phyloP scores from a whole-genome alignment of 1,140 invertebrate species.

The Thalassaphorura encarpata region DNA sequence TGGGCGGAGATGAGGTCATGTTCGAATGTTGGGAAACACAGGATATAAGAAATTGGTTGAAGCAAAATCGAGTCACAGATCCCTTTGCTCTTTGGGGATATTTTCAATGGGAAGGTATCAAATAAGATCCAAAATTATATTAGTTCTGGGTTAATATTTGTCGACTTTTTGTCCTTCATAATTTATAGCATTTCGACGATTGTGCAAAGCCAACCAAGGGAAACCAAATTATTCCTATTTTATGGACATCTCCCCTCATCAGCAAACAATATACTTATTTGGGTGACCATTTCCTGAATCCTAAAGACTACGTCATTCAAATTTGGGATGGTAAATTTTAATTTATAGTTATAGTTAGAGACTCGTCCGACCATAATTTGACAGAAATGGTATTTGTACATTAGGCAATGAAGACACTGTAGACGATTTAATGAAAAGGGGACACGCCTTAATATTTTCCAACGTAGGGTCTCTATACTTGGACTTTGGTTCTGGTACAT shows the following conservation, averaged over 20 bases:
- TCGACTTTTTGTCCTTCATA: background rate
- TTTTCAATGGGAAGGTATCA: background rate
- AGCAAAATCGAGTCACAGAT: background rate
- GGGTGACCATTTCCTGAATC: too few relatives aligned
- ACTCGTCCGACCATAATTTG: constrained; percentile 47
- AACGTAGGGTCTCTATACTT: constrained; percentile 35
- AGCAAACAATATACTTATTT: constrained; percentile 46
- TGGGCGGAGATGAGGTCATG: constrained; percentile 37
- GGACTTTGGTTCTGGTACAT: constrained; percentile 32
- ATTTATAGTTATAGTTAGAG: too few relatives aligned
- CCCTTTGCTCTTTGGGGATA: background rate
- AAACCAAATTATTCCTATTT: constrained; percentile 41
- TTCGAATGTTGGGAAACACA: constrained; percentile 34
- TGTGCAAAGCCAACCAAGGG: background rate
- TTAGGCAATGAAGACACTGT: constrained; percentile 25
- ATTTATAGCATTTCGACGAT: background rate
- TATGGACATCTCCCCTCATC: constrained; percentile 73
- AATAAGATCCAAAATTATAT: too few relatives aligned
- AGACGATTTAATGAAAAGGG: constrained; percentile 45
- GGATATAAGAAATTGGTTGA: background rate
- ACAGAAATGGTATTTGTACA: constrained; percentile 3
- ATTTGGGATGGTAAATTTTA: too few relatives aligned
- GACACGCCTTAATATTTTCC: constrained; percentile 34
- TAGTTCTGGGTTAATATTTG: background rate
- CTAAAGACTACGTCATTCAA: constrained; percentile 36